phyloP scores from a whole-genome alignment of 1,140 invertebrate genomes.

The Dysdera silvatica region DNA sequence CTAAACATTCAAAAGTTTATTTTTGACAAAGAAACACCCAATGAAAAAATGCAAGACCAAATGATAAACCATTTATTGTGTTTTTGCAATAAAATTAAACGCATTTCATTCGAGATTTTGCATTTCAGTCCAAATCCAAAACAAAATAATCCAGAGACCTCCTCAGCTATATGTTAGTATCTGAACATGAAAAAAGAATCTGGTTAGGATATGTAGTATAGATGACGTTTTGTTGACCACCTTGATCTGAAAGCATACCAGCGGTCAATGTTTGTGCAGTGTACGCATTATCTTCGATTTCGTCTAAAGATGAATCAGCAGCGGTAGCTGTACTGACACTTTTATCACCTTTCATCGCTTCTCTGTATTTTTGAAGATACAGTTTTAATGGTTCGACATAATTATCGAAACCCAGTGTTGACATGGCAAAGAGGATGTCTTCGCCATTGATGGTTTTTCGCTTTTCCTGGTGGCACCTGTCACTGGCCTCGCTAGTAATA shows the following conservation, averaged over 20 bases:
- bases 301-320: slow-evolving; percentile 32
- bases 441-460: slow-evolving; percentile 99
- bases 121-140: too few species aligned
- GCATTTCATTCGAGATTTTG: too few species aligned
- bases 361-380: slow-evolving; percentile 94
- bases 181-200: too few species aligned
- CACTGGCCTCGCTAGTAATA: slow-evolving; percentile 95
- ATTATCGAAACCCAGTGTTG: slow-evolving; percentile 93
- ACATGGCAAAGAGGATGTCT: slow-evolving; percentile 95
- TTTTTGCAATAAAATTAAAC: too few species aligned
- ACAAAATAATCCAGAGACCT: too few species aligned
- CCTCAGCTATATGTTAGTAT: too few species aligned
- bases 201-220: slow-evolving; percentile 29
- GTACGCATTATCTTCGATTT: slow-evolving; percentile 34
- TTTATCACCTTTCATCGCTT: slow-evolving; percentile 49
- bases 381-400: slow-evolving; percentile 95
- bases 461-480: slow-evolving; percentile 94
- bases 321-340: slow-evolving; percentile 28
- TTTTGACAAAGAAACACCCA: too few species aligned
- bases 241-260: slow-evolving; percentile 37
- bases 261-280: slow-evolving; percentile 25
- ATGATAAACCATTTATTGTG: too few species aligned
- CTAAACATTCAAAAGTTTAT: too few species aligned
- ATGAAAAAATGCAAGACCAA: too few species aligned
- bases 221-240: slow-evolving; percentile 37